These are phyloP conservation scores for Eulemur rufifrons DNA, from an alignment of 2,113 vertebrate species.

Conservation along the genomic window DNA sequence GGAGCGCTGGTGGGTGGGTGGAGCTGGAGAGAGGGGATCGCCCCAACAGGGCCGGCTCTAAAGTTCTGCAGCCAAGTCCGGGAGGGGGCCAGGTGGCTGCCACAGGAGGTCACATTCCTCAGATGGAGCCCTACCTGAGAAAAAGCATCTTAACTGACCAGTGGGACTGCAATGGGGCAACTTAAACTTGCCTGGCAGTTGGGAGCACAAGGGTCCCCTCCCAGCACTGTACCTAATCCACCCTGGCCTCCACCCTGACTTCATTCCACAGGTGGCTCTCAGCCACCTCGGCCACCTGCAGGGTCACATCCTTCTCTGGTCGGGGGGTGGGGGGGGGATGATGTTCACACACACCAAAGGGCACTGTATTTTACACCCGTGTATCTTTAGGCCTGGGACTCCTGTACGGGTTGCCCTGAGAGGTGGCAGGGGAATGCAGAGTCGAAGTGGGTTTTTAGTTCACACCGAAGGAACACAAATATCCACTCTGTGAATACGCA, in stretches of 20 bases:
- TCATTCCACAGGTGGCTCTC: background rate
- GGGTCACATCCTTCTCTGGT: background rate
- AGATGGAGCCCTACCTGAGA: background rate
- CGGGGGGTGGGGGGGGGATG: background rate
- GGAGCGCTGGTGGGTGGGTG: background rate
- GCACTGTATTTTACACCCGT: background rate
- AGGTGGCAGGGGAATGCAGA: too few species aligned
- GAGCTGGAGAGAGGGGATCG: background rate
- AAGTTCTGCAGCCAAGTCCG: background rate
- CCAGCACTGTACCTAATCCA: rapidly evolving
- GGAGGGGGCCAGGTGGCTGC: background rate
- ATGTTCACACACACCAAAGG: background rate
- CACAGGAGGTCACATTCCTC: background rate
- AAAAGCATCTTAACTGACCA: background rate
- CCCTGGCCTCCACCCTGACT: background rate
- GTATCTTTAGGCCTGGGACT: background rate
- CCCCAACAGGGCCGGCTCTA: background rate
- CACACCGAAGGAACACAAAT: background rate
- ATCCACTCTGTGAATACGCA: background rate
- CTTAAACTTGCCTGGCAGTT: background rate
- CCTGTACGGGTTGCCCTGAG: background rate
- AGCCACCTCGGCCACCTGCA: background rate
- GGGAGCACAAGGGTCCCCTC: background rate
- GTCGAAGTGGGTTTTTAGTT: background rate
- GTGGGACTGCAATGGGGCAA: background rate